phyloP scores from a whole-genome alignment of 2,888 invertebrate genomes.

The Panopea generosa region DNA sequence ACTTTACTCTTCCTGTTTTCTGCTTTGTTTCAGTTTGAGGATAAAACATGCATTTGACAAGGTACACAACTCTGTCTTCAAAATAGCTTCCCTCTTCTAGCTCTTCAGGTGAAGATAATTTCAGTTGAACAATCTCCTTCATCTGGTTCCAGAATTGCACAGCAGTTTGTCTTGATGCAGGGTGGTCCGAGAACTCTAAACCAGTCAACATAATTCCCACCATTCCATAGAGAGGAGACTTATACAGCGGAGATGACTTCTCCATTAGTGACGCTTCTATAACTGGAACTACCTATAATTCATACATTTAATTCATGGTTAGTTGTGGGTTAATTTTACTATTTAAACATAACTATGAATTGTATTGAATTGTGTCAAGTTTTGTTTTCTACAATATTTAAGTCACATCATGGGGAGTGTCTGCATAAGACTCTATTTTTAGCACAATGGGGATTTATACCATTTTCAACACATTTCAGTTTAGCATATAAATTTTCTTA shows the following conservation, averaged over 20 bases:
- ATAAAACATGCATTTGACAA: slow-evolving; percentile 61
- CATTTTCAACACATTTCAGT: no score
- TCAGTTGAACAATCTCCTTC: slow-evolving; percentile 46
- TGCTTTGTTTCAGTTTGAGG: slow-evolving; percentile 52
- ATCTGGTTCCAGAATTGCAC: slow-evolving; percentile 62
- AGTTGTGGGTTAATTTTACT: no score
- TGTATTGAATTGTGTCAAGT: no score
- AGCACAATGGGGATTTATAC: no score
- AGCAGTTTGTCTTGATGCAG: slow-evolving; percentile 25
- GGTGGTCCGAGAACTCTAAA: slow-evolving; percentile 40
- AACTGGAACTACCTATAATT: slow-evolving; percentile 80
- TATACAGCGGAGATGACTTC: slow-evolving; percentile 67
- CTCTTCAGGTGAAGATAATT: slow-evolving; percentile 39
- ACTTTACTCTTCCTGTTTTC: slow-evolving; percentile 63
- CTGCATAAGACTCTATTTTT: no score
- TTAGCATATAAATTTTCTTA: no score
- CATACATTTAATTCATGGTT: slow-evolving; percentile 17
- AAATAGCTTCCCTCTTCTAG: slow-evolving; percentile 34
- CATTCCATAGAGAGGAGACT: slow-evolving; percentile 70
- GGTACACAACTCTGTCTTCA: slow-evolving; percentile 53
- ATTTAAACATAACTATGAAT: no score
- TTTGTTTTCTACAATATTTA: no score
- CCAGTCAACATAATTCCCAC: slow-evolving; percentile 61
- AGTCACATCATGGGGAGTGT: no score
- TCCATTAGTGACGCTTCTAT: slow-evolving; percentile 79